These are phyloP conservation scores for Aeoliscus strigatus DNA, from an alignment of 2,797 vertebrate species.

Conservation along the genomic window DNA sequence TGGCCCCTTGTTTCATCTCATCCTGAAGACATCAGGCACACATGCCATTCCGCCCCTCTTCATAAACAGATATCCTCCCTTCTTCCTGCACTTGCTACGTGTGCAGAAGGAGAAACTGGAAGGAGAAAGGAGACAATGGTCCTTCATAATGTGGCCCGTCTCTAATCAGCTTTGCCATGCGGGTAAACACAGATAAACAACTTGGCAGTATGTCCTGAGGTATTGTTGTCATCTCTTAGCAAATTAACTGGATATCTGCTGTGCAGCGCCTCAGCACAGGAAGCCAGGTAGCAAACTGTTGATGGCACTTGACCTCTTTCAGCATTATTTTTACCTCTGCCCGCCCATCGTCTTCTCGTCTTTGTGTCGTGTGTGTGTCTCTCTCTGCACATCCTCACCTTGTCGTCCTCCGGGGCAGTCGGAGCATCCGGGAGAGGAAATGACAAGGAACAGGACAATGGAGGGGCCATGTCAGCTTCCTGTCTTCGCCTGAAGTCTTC, in stretches of 20 bases:
- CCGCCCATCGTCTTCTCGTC: constrained; percentile 57
- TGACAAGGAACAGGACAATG: constrained; percentile 70
- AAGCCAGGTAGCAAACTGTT: constrained; percentile 54
- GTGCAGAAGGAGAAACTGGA: constrained; percentile 44
- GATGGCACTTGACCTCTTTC: constrained; percentile 46
- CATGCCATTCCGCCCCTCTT: constrained; percentile 41
- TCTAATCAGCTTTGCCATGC: constrained; percentile 76
- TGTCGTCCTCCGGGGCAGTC: constrained; percentile 63
- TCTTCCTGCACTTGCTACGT: constrained; percentile 20
- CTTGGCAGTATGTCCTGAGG: constrained; percentile 68
- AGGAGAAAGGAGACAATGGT: constrained; percentile 65
- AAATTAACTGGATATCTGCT: constrained; percentile 61
- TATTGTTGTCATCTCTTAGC: constrained; percentile 67
- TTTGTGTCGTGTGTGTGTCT: constrained; percentile 57
- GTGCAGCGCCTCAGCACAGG: constrained; percentile 50
- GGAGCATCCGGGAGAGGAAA: constrained; percentile 61
- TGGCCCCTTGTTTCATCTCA: constrained; percentile 43
- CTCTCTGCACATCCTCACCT: constrained; percentile 70
- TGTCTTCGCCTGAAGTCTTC: constrained; percentile 55
- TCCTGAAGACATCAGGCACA: constrained; percentile 43
- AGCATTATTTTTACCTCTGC: constrained; percentile 55
- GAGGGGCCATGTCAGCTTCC: constrained; percentile 61
- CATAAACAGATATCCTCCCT: constrained; percentile 41
- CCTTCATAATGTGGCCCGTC: constrained; percentile 62
- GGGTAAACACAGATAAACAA: constrained; percentile 75